phyloP scores from a whole-genome alignment of 1,140 invertebrate genomes.

The Neodiprion lecontei region DNA sequence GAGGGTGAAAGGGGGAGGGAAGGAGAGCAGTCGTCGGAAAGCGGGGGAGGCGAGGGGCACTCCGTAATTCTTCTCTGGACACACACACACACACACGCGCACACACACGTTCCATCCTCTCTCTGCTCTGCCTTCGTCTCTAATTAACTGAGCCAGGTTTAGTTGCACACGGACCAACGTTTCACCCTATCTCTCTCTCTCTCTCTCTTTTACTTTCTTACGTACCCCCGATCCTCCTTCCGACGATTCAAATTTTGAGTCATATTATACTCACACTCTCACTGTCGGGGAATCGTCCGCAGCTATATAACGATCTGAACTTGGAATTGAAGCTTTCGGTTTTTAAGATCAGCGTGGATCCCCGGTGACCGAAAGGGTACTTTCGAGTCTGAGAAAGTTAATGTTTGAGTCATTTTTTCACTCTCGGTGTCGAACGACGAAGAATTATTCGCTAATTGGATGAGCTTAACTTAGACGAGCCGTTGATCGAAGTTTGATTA shows the following conservation, averaged over 20 bases:
- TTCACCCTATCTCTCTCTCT: not conserved
- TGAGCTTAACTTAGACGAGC: no score
- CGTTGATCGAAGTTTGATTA: no score
- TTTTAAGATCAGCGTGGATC: no score
- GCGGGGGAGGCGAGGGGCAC: slow-evolving; percentile 8
- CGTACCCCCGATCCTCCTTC: not conserved
- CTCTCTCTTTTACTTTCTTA: not conserved
- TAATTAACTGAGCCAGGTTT: slow-evolving; percentile 45
- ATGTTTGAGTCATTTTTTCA: no score
- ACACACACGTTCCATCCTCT: slow-evolving; percentile 22
- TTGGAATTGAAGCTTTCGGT: no score
- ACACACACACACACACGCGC: not conserved
- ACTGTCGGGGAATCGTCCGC: no score
- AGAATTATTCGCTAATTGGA: no score
- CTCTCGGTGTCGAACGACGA: no score
- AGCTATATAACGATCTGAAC: no score
- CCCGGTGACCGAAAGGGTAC: no score
- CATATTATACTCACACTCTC: no score
- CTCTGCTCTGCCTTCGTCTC: slow-evolving; percentile 35
- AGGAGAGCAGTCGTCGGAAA: slow-evolving; percentile 10
- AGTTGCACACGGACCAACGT: slow-evolving; percentile 24
- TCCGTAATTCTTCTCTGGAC: slow-evolving; percentile 22
- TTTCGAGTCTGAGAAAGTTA: no score
- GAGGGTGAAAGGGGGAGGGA: slow-evolving; percentile 16
- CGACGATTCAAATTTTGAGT: not conserved